Evolutionary conservation across 2,113 vertebrate species (phyloP).

Genomic region (Nesospiza acunhae): DNA sequence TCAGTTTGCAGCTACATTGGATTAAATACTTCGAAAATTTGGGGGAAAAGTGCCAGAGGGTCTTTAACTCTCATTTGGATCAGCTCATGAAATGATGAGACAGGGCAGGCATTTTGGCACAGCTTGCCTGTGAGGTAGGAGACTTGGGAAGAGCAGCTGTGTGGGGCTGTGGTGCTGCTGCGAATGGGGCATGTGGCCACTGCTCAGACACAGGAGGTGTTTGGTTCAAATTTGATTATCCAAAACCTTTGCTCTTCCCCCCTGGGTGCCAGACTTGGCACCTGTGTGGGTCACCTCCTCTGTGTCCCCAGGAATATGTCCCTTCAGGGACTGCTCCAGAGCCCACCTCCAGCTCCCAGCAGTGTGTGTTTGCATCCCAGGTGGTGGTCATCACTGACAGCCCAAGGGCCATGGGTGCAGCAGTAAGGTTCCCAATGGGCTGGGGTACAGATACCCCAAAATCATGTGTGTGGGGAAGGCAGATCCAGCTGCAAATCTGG

Average conservation of each 20-base stretch:
- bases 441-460: neutral
- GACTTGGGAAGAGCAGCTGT: neutral
- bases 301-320: rapidly evolving
- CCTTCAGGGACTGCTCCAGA: neutral
- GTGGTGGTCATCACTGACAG: rapidly evolving
- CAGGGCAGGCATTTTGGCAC: neutral
- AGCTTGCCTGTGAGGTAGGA: neutral
- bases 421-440: rapidly evolving
- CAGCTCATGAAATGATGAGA: neutral
- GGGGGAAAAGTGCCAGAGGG: neutral
- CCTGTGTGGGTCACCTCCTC: neutral
- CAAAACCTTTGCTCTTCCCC: neutral
- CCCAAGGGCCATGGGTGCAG: neutral
- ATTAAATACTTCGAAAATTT: neutral
- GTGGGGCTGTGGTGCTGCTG: neutral
- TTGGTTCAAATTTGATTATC: neutral
- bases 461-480: neutral
- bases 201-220: neutral
- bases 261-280: neutral
- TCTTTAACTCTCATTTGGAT: neutral
- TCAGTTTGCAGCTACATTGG: neutral
- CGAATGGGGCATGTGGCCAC: neutral
- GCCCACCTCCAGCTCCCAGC: neutral
- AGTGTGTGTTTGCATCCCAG: rapidly evolving
- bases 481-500: neutral